Percentiles rank a stretch among this genome's conserved stretches.
phyloP scores from a whole-genome alignment of 2,797 vertebrate genomes.

The Mycteria americana region DNA sequence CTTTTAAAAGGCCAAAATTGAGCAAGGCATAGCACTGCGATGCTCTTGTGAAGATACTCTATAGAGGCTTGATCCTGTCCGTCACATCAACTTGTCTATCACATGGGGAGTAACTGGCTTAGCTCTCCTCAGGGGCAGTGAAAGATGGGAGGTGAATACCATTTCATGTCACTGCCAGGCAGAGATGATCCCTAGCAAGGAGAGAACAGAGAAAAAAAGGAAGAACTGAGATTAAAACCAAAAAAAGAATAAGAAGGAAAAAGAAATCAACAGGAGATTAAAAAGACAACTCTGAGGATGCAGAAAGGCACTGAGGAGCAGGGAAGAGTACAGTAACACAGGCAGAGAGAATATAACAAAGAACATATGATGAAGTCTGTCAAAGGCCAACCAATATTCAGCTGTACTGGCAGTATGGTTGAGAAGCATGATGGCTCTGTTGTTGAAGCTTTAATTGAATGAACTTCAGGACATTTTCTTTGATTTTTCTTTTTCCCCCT shows the following conservation, averaged over 20 bases:
- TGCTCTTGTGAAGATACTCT: background rate
- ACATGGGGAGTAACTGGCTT: background rate
- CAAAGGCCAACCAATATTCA: background rate
- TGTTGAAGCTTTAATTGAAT: background rate
- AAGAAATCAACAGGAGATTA: background rate
- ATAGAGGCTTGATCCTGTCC: background rate
- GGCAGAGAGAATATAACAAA: background rate
- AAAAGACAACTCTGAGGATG: background rate
- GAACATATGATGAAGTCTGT: background rate
- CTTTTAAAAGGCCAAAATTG: background rate
- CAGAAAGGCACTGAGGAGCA: background rate
- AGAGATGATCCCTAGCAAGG: background rate
- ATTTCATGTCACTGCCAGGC: background rate
- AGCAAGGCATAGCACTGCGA: background rate
- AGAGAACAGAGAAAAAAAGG: background rate
- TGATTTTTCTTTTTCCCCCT: fast-evolving
- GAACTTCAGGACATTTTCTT: background rate
- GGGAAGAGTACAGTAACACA: background rate
- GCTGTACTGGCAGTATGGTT: background rate
- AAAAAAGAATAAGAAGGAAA: background rate
- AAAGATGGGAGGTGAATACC: background rate
- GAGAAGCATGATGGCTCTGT: background rate
- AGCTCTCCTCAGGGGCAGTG: background rate
- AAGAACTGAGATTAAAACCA: background rate
- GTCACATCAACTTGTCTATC: background rate